phyloP scores from a whole-genome alignment of 2,888 invertebrate genomes.

The Drosophila nr. fundita region DNA sequence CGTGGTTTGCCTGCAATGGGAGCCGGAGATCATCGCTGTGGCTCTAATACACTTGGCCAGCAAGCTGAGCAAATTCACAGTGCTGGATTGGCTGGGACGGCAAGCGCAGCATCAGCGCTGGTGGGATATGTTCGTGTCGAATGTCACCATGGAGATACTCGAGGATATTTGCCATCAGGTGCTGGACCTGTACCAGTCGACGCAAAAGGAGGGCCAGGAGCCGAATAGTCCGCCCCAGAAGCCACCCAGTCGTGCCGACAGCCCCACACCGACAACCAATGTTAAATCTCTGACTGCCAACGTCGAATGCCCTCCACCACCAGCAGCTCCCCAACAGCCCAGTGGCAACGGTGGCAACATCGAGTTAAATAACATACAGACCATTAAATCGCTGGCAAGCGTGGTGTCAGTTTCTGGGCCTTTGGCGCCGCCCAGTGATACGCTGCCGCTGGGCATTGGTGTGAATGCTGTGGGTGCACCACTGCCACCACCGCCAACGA shows the following conservation, averaged over 20 bases:
- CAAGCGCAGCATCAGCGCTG: conserved; percentile 92
- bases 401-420: conserved; percentile 53
- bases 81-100: conserved; percentile 95
- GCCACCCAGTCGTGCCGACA: conserved; percentile 88
- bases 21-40: conserved; percentile 99
- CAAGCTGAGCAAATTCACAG: conserved; percentile 97
- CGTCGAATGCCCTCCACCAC: conserved; percentile 22
- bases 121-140: conserved; percentile 99
- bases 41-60: conserved; percentile 98
- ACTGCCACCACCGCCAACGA: conserved; percentile 43
- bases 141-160: conserved; percentile 95
- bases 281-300: conserved; percentile 38
- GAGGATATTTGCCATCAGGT: conserved; percentile 99
- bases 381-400: conserved; percentile 80
- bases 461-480: conserved; percentile 20
- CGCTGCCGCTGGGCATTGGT: conserved; percentile 49
- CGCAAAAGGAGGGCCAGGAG: conserved; percentile 87
- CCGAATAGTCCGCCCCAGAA: conserved; percentile 86
- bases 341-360: conserved; percentile 46
- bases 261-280: conserved; percentile 82
- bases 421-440: conserved; percentile 39
- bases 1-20: conserved; percentile 98
- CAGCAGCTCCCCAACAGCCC: conserved; percentile 14
- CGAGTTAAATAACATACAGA: conserved; percentile 80
- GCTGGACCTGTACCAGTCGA: conserved; percentile 94